These are phyloP conservation scores for Galeopterus variegatus DNA, from an alignment of 2,113 vertebrate genomes.

Conservation along the genomic window DNA sequence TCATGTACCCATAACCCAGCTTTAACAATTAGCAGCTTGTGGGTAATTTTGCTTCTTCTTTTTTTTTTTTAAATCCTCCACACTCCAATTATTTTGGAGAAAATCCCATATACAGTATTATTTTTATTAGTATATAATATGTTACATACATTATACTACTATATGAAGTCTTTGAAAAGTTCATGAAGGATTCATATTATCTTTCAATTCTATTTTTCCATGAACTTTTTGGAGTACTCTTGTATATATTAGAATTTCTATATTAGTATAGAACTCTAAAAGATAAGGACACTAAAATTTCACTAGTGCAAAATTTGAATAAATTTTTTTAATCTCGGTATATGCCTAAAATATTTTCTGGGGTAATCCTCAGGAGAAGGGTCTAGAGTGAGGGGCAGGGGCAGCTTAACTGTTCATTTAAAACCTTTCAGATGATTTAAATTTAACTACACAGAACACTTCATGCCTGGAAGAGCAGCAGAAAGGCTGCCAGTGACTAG, in stretches of 20 bases:
- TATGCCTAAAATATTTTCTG: background rate
- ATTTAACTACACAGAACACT: fast-evolving
- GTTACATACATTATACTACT: background rate
- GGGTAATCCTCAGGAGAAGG: background rate
- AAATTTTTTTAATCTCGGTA: background rate
- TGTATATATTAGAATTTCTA: background rate
- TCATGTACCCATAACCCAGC: background rate
- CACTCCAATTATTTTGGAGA: background rate
- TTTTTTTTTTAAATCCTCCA: background rate
- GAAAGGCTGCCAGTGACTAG: background rate
- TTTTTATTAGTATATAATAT: background rate
- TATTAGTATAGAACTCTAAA: background rate
- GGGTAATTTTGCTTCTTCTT: background rate
- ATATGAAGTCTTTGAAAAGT: no score
- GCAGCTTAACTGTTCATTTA: background rate
- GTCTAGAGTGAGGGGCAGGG: background rate
- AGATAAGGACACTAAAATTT: background rate
- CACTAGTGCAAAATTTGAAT: background rate
- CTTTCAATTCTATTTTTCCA: no score
- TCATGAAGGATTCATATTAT: no score
- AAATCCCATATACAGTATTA: background rate
- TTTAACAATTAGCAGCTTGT: slow-evolving; percentile 43
- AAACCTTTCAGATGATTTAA: background rate
- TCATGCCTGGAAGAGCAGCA: background rate
- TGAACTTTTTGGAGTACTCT: no score